Conservation (phyloP, 2,797 vertebrate genomes). For the Gadopsis bispinosus region DNA sequence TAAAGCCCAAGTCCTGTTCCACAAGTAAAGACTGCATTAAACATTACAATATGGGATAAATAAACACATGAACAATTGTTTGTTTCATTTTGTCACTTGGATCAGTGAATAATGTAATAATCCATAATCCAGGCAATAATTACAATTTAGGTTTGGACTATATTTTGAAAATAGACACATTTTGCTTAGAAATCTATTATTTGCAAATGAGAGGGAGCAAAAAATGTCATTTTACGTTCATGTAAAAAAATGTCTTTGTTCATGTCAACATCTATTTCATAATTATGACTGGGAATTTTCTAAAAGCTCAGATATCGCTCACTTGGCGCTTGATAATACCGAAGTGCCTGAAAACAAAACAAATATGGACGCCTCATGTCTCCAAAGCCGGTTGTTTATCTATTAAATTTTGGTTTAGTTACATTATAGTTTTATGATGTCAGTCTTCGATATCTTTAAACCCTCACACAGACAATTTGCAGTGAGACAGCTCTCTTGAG, state of each 20-base stretch:
- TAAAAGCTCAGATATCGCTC: neutral
- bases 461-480: neutral
- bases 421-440: neutral
- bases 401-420: no score
- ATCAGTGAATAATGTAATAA: neutral
- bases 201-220: neutral
- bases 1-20: neutral
- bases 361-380: neutral
- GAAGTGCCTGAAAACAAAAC: neutral
- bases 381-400: neutral
- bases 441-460: neutral
- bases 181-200: neutral
- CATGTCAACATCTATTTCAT: neutral
- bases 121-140: neutral
- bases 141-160: neutral
- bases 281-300: neutral
- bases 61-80: neutral
- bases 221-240: neutral
- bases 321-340: neutral
- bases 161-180: neutral
- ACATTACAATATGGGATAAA: neutral
- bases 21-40: neutral
- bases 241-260: neutral
- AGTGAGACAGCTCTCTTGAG: neutral
- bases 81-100: neutral